phyloP scores from a whole-genome alignment of 2,797 vertebrate genomes.

The Mionectes olivaceus region DNA sequence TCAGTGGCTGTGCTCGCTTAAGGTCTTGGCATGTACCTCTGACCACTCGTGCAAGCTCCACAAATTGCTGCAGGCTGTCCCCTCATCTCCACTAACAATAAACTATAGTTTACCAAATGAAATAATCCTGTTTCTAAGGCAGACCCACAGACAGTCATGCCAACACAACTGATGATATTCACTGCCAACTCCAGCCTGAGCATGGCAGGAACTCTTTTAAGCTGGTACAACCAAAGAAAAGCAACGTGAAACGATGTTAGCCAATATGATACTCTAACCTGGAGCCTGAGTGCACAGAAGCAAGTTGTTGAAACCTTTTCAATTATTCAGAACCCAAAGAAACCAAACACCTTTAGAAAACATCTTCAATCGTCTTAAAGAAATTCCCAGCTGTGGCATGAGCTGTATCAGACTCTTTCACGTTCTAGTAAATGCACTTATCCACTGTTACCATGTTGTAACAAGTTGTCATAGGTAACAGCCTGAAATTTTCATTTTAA shows the following conservation, averaged over 20 bases:
- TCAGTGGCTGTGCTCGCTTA: not conserved
- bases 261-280: not conserved
- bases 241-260: not conserved
- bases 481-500: not conserved
- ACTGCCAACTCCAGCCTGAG: not conserved
- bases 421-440: not conserved
- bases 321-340: constrained; percentile 59
- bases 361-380: not conserved
- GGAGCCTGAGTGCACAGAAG: not conserved
- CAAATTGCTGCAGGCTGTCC: not conserved
- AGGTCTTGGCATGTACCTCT: not conserved
- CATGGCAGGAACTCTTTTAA: not conserved
- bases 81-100: not conserved
- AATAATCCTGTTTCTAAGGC: not conserved
- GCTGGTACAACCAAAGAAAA: not conserved
- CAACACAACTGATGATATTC: not conserved
- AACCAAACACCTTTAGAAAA: constrained; percentile 50
- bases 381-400: not conserved
- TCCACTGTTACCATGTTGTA: rapidly evolving
- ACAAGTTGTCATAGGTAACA: not conserved
- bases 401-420: not conserved
- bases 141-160: not conserved
- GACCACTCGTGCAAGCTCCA: not conserved
- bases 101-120: not conserved
- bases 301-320: not conserved